Percentiles rank a stretch among this genome's conserved stretches.
Evolutionary conservation across 1,140 invertebrate genomes (phyloP).

Genomic region (Eurosta solidaginis): DNA sequence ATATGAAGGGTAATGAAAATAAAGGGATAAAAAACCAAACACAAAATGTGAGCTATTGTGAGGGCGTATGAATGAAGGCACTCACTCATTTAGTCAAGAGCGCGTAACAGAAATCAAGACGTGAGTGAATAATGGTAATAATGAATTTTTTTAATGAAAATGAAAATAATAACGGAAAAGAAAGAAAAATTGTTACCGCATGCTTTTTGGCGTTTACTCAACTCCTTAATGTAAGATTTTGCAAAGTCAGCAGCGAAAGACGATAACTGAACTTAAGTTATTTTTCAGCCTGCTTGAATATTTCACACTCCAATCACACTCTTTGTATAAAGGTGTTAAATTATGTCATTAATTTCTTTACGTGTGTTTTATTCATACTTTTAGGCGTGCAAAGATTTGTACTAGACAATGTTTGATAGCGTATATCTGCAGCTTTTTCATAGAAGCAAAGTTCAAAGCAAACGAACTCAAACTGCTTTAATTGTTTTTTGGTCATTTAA

Average conservation of each 20-base stretch:
- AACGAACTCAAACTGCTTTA: not conserved
- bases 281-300: not conserved
- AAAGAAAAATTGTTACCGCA: not conserved
- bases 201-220: not conserved
- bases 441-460: not conserved
- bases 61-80: not conserved
- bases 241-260: not conserved
- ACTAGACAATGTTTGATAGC: not conserved
- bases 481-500: too few species aligned
- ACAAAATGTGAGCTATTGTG: too few species aligned
- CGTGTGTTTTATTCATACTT: constrained; percentile 8
- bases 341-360: constrained; percentile 17
- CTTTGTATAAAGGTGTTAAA: constrained; percentile 13
- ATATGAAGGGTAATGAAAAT: not conserved
- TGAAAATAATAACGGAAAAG: too few species aligned
- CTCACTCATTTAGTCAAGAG: not conserved
- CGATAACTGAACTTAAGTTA: not conserved
- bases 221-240: not conserved
- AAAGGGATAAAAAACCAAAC: not conserved
- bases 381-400: not conserved
- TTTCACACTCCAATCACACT: not conserved
- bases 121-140: not conserved
- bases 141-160: too few species aligned
- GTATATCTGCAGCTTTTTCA: not conserved
- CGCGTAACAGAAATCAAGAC: not conserved